Base-by-base conservation (phyloP, 2,888 invertebrate genomes). In the Dasypogon diadema region DNA sequence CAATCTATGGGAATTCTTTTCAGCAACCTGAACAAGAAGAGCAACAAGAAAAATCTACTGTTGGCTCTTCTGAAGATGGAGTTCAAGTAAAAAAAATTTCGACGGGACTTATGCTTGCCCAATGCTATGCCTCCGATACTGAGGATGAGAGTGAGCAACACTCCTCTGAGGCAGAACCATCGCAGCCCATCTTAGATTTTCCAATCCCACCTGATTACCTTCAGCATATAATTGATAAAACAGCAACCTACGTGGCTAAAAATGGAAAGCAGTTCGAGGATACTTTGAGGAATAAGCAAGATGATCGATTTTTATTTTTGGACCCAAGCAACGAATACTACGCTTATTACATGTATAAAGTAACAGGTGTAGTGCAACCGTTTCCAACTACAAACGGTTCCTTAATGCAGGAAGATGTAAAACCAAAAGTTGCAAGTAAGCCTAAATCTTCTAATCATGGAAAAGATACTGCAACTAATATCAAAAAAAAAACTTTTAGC, bases 181-280 rank as follows among this genome's bases (percentile, higher is more conserved):
- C 37, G 6, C 73, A 58, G n/a, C 22, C 24, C 10, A 78, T 80
- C 24, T 73, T 84, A 46, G 83, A 87, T 0, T 87, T 90, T 26
- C 85, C 88, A 8, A 86, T 89, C 1, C 98, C 98, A 0, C 92
- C 96, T 0, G 92, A 92, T 2, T 96, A 96, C 80, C 88, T 94
- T 0, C 92, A 93, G 82, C 89, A 93, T 18, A 94, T 99, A 6
- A 94, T 99, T 76, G 97, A 98, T 85, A 97, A 98, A 86, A 97
- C 99, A 92, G 98, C 99, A 0, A 92, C 92, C 79, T 98, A 98
- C 85, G 98, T 99, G 0, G 94, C 96, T 0, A 95, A 96, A 81
- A 98, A 98, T 86, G 99, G 99, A 0, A 91, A 92, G 74, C 94
- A 95, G 81, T 98, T 99, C 83, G 98, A 99, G 81, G 91, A 92